Base-by-base conservation (phyloP, 2,797 vertebrate genomes). In the Poecilia velifera region DNA sequence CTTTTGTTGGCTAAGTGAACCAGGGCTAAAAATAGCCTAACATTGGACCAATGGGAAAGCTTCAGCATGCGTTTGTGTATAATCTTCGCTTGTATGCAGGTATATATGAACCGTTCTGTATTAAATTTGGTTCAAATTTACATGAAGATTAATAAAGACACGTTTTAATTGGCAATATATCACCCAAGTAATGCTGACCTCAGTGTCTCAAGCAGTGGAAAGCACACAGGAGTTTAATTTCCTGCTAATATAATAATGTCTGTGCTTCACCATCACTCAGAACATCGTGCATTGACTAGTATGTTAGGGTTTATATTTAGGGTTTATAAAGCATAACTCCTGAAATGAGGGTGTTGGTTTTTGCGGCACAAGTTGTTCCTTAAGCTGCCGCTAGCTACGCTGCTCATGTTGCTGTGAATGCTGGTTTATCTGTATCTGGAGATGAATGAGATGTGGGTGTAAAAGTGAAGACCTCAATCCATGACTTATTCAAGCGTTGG, bases 1-100 rank as follows among this genome's bases (percentile, higher is more conserved):
- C 86, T 91, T 79, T 80, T 83, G 76, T 76, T 84, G 88, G 79
- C 82, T 72, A 73, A 93, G 73, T 22, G 81, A 91, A 88, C 90
- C 57, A 74, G 77, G 57, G 81, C 92, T 94, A 94, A 93, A 95
- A 92, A 91, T 94, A 96, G 91, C 49, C 80, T 39, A 66, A 73
- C 45, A 59, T 73, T 84, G 73, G 75, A 76, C 88, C 87, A 89
- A 79, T 87, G 39, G 72, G 46, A 7, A 73, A 80, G 80, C 81
- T 55, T 57, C 51, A 77, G 20, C 36, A 43, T 74, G 75, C 77
- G 68, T 68, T 12, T 81, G 68, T 82, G 73, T 41, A 9, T 39
- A 66, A 22, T 41, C 18, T 39, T 66, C 10, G 1, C 18, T 39
- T 66, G 34, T 18, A 14, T 76, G 78, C 34, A 51, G 64, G 73